Evolutionary conservation across 2,113 vertebrate species (phyloP).

Genomic region (Siniperca knerii): DNA sequence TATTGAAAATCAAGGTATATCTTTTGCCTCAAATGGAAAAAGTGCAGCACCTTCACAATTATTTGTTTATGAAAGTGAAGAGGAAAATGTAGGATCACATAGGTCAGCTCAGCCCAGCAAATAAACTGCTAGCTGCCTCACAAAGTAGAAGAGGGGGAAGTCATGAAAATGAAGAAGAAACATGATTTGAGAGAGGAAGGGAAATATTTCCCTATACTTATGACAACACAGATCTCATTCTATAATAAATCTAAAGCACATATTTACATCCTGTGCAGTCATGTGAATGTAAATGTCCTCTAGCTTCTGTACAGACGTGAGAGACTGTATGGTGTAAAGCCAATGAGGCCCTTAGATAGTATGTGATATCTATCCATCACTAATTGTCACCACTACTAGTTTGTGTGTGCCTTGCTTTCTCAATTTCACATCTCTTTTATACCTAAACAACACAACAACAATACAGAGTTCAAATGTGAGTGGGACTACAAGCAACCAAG

Average conservation of each 20-base stretch:
- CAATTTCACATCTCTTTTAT: not conserved
- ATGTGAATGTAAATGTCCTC: not conserved
- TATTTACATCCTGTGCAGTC: constrained; percentile 10
- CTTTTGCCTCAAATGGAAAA: not conserved
- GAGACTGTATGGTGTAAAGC: not conserved
- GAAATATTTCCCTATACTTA: constrained; percentile 10
- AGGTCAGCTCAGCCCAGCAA: constrained; percentile 16
- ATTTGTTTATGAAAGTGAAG: constrained; percentile 31
- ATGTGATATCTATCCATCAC: not conserved
- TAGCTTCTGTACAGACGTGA: not conserved
- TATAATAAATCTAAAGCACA: not conserved
- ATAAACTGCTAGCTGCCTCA: constrained; percentile 28
- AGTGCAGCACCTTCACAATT: not conserved
- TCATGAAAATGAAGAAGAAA: constrained; percentile 28
- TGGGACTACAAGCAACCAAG: not conserved
- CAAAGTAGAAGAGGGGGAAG: constrained; percentile 2
- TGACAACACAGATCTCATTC: constrained; percentile 19
- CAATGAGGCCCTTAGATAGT: not conserved
- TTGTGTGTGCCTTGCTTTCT: not conserved
- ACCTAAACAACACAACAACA: not conserved
- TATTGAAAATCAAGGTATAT: not conserved
- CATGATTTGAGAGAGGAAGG: constrained; percentile 10
- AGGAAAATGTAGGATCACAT: constrained; percentile 22
- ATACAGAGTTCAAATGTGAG: not conserved
- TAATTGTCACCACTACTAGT: not conserved